Evolutionary conservation across 2,888 invertebrate genomes (phyloP), one percentile per base, ranked within the genome.

Genomic region (Mimumesa dahlbomi): DNA sequence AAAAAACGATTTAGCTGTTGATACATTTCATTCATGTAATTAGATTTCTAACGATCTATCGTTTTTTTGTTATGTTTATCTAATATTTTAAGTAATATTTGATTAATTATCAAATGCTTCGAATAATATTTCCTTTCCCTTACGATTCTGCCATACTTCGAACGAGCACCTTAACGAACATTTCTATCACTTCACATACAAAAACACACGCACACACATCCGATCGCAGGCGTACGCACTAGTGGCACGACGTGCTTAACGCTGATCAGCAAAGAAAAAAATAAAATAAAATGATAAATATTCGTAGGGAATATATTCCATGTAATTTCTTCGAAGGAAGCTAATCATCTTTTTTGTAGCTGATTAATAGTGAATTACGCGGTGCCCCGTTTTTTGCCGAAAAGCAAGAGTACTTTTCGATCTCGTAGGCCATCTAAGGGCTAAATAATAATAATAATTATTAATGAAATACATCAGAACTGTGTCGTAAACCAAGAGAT

Each of bases 401-500:
- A 4, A 29, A 46, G 18, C 9, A 14, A 29, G 22, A 52, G 18
- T 50, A 21, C 43, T 54, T 69, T 63, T 68, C 65, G 67, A 74
- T 71, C 76, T 68, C 61, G 49, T 74, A 76, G 67, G 40, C 49
- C 64, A 45, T 71, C 61, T 38, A 54, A 70, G 58, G 70, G 76
- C 63, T 65, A 64, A 63, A 36, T 19, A 56, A 25, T 46, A 58
- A 61, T 40, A 49, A 57, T 59, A 64, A 38, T 58, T 57, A 18
- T 22, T 13, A 29, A 57, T 36, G 56, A 40, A 56, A 38, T 52
- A 62, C 56, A 62, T 49, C 52, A 48, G 64, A 66, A 78, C 69
- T 75, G 73, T 78, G 73, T 67, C 73, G 75, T 69, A 59, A 74
- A 62, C 69, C 78, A 67, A 70, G 62, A 62, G 54, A 76, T 49